A percentile compares a stretch with the other conserved stretches of the same genome.
Conservation (phyloP, 2,797 vertebrate genomes). For the Rhynchotus rufescens region DNA sequence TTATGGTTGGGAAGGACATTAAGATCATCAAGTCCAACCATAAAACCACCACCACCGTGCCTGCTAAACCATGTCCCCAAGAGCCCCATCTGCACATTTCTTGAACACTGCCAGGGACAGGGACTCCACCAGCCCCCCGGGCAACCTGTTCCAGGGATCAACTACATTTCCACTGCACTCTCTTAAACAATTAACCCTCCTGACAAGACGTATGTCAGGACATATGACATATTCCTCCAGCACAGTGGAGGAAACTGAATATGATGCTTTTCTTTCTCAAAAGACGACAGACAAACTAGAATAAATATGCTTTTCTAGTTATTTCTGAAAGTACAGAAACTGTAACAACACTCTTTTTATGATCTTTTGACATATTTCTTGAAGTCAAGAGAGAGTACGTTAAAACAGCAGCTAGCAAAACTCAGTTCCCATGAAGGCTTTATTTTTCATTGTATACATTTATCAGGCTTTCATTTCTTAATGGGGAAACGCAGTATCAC, state of each 20-base stretch:
- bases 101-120: no score
- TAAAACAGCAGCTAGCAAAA: background rate
- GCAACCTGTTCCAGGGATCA: no score
- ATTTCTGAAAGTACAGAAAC: background rate
- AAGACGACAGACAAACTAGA: background rate
- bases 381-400: background rate
- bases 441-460: background rate
- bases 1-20: no score
- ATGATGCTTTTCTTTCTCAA: background rate
- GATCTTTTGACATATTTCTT: background rate
- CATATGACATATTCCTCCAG: no score
- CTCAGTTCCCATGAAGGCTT: background rate
- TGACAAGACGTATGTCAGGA: background rate
- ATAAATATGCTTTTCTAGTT: background rate
- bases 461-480: constrained; percentile 27
- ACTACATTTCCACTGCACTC: background rate
- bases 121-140: no score
- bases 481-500: background rate
- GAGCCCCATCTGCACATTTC: no score
- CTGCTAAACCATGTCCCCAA: no score
- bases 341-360: background rate
- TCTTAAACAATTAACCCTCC: background rate
- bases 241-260: background rate
- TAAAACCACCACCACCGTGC: no score
- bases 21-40: no score